Evolutionary conservation across 1,140 invertebrate genomes (phyloP).

Genomic region (Ooceraea biroi): DNA sequence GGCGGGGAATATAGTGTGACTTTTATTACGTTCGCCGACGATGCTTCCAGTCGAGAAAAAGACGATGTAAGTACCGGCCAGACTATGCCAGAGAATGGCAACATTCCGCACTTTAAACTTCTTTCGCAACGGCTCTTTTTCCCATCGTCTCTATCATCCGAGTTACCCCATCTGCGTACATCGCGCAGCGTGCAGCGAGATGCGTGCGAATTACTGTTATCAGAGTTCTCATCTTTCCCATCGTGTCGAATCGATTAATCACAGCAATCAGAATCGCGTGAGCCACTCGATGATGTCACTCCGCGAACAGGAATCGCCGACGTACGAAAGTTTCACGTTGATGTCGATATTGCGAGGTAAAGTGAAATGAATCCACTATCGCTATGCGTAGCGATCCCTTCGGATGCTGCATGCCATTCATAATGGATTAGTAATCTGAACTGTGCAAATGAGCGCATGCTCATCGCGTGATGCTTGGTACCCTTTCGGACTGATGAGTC

Average conservation of each 20-base stretch:
- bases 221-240: neutral
- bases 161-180: neutral
- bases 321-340: neutral
- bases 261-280: neutral
- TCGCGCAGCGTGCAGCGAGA: no score
- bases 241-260: constrained; percentile 25
- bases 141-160: neutral
- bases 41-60: neutral
- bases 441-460: neutral
- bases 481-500: constrained; percentile 8
- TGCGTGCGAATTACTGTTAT: neutral
- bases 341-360: neutral
- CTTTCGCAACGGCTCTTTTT: neutral
- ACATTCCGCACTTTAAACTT: neutral
- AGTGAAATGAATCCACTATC: constrained; percentile 14
- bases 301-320: neutral
- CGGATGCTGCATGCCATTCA: neutral
- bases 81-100: neutral
- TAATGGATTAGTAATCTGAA: constrained; percentile 37
- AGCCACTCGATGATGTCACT: neutral
- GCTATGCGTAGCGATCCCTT: neutral
- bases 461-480: neutral
- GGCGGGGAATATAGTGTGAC: constrained; percentile 9
- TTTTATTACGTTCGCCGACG: constrained; percentile 35
- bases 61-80: neutral